These are phyloP conservation scores for Scophthalmus maximus DNA, from an alignment of 2,113 vertebrate genomes.

Conservation along the genomic window DNA sequence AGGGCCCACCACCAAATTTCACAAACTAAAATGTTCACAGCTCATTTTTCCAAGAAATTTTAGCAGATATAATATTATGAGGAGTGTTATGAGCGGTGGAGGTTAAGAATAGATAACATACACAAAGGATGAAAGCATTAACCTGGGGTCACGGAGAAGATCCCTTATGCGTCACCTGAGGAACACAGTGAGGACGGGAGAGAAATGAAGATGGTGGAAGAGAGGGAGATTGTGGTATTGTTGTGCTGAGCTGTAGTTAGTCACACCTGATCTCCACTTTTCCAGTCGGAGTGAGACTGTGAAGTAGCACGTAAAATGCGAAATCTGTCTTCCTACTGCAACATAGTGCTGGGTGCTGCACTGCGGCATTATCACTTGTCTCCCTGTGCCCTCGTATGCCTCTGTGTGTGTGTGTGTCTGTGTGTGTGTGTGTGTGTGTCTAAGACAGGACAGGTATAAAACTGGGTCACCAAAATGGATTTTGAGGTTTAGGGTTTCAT, in stretches of 20 bases:
- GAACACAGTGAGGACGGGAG: constrained; percentile 4
- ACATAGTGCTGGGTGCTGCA: constrained; percentile 39
- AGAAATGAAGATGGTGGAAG: not conserved
- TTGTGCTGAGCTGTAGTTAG: not conserved
- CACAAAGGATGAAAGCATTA: constrained; percentile 53
- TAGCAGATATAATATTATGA: not conserved
- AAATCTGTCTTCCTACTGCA: not conserved
- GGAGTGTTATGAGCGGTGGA: too few relatives aligned
- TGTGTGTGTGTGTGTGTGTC: not conserved
- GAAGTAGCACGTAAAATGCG: constrained; percentile 18
- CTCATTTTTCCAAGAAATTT: not conserved
- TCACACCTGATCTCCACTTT: constrained; percentile 40
- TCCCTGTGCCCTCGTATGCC: constrained; percentile 13
- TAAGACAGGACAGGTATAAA: constrained; percentile 49
- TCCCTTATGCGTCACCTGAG: constrained; percentile 38
- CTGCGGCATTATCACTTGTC: constrained; percentile 46
- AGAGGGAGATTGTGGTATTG: not conserved
- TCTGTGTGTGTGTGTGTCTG: not conserved
- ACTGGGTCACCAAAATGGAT: constrained; percentile 49
- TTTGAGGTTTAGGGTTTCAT: constrained; percentile 8
- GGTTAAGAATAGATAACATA: constrained; percentile 44
- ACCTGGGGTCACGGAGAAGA: constrained; percentile 32
- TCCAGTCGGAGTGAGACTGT: constrained; percentile 23
- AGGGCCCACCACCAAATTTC: not conserved
- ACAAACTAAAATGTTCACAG: not conserved